phyloP scores from a whole-genome alignment of 2,888 invertebrate genomes.

The Apocheima hispidaria region DNA sequence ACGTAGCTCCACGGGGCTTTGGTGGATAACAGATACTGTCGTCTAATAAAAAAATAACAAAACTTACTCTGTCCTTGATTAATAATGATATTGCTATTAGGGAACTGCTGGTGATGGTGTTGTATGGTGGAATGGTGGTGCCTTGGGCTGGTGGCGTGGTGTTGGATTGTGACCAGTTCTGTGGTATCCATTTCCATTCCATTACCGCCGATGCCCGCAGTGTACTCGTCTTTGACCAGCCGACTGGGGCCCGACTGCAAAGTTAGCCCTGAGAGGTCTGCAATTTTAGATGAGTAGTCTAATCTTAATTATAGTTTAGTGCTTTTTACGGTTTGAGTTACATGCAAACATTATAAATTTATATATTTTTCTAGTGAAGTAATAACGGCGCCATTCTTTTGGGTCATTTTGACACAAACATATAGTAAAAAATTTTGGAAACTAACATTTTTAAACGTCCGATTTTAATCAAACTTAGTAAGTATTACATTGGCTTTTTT shows the following conservation, averaged over 20 bases:
- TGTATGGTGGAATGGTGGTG: conserved; percentile 78
- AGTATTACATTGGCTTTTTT: too few relatives aligned
- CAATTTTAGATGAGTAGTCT: conserved; percentile 55
- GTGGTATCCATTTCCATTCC: conserved; percentile 86
- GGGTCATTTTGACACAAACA: background rate
- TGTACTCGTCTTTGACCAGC: conserved; percentile 96
- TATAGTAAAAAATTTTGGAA: too few relatives aligned
- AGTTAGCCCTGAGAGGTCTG: conserved; percentile 96
- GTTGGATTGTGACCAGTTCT: conserved; percentile 81
- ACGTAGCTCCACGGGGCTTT: too few relatives aligned
- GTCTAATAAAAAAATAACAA: too few relatives aligned
- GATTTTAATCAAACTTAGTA: too few relatives aligned
- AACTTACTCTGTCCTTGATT: conserved; percentile 82
- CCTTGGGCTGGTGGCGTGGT: conserved; percentile 80
- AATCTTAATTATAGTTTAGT: conserved; percentile 35
- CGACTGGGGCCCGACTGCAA: conserved; percentile 94
- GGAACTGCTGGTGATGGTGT: conserved; percentile 81
- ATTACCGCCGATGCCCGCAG: conserved; percentile 89
- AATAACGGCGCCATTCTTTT: background rate
- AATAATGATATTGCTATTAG: conserved; percentile 78
- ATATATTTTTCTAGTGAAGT: background rate
- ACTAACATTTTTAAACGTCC: too few relatives aligned
- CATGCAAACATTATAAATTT: conserved; percentile 3
- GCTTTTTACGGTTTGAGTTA: conserved; percentile 26
- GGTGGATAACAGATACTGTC: too few relatives aligned